Percentiles rank a stretch among this genome's conserved stretches.
Evolutionary conservation across 1,140 invertebrate genomes (phyloP).

Genomic region (Metaphire vulgaris): DNA sequence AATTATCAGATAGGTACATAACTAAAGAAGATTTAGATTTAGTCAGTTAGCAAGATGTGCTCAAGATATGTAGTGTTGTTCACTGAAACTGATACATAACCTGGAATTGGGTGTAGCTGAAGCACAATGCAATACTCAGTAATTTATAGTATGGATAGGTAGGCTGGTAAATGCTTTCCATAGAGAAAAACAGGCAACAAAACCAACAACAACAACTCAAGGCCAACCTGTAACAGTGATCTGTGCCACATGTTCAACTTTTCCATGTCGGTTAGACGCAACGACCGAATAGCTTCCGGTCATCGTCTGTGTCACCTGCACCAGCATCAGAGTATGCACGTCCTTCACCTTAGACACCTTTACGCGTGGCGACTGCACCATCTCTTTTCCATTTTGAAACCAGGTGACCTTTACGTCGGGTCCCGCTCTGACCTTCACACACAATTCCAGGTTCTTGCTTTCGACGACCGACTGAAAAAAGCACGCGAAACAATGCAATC

Average conservation of each 20-base stretch:
- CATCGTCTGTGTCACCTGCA: neutral
- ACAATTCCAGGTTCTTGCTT: neutral
- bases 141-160: no score
- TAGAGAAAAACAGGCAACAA: no score
- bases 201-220: no score
- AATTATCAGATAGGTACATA: no score
- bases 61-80: no score
- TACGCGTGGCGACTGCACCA: neutral
- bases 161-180: no score
- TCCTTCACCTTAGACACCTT: neutral
- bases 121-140: no score
- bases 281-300: neutral
- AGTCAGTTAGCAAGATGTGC: no score
- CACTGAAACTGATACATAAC: no score
- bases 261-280: neutral
- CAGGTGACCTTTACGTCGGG: neutral
- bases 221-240: neutral
- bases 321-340: neutral
- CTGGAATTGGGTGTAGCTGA: no score
- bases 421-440: neutral
- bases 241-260: neutral
- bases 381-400: neutral
- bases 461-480: neutral
- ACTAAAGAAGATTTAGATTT: no score
- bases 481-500: no score